phyloP scores from a whole-genome alignment of 1,140 invertebrate species.

The Galleria mellonella region DNA sequence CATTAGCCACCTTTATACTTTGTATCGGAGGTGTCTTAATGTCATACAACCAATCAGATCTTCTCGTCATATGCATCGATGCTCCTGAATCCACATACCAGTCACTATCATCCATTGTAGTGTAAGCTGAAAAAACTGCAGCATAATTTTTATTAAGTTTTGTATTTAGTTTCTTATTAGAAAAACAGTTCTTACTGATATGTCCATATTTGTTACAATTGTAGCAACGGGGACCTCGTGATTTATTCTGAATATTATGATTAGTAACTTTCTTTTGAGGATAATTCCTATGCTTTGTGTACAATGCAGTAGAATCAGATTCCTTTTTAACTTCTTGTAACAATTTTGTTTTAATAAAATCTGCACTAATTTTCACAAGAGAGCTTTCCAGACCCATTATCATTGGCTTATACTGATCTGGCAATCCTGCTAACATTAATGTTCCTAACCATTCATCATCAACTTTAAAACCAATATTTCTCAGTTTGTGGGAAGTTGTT shows the following conservation, averaged over 20 bases:
- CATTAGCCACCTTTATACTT: slow-evolving; percentile 24
- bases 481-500: neutral
- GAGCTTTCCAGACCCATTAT: neutral
- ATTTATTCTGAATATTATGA: neutral
- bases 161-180: slow-evolving; percentile 13
- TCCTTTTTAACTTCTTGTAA: neutral
- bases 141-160: slow-evolving; percentile 16
- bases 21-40: slow-evolving; percentile 18
- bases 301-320: neutral
- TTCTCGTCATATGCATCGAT: slow-evolving; percentile 27
- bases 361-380: neutral
- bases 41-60: slow-evolving; percentile 28
- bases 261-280: neutral
- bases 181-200: slow-evolving; percentile 15
- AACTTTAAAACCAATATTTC: neutral
- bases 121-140: slow-evolving; percentile 25
- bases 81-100: slow-evolving; percentile 35
- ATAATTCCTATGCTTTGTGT: neutral
- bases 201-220: slow-evolving; percentile 21
- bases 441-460: neutral
- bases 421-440: neutral
- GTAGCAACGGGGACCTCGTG: slow-evolving; percentile 1
- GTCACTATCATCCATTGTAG: slow-evolving; percentile 4
- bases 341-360: neutral
- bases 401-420: neutral